Evolutionary conservation across 2,888 invertebrate species (phyloP).

Genomic region (Furcula furcula): DNA sequence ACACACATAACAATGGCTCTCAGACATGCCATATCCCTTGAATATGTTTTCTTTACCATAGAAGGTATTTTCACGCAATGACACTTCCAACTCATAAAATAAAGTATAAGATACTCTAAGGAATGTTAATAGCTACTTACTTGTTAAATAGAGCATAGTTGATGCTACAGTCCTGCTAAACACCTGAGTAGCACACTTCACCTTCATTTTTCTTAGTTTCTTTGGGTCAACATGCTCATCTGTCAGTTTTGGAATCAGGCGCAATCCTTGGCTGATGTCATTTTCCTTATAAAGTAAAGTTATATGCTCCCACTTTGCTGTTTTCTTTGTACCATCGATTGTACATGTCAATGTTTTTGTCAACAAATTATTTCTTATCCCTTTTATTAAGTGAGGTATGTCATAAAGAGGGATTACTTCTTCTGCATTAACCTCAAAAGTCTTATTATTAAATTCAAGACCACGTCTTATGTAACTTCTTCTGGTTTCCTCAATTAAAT

Average conservation of each 20-base stretch:
- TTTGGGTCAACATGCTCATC: background rate
- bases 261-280: background rate
- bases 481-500: background rate
- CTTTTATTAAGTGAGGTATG: background rate
- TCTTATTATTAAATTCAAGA: background rate
- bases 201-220: constrained; percentile 1
- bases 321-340: background rate
- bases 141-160: constrained; percentile 5
- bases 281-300: background rate
- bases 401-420: background rate
- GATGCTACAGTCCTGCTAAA: constrained; percentile 8
- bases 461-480: background rate
- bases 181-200: constrained; percentile 6
- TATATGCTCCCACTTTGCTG: background rate
- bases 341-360: background rate
- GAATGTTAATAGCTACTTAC: background rate
- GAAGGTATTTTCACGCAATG: no score
- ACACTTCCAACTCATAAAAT: no score
- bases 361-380: background rate
- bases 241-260: background rate
- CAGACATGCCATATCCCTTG: no score
- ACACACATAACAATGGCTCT: no score
- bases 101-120: background rate
- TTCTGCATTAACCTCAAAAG: background rate
- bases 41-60: no score